Conservation (phyloP, 2,888 invertebrate genomes). For the Globia sparganii region DNA sequence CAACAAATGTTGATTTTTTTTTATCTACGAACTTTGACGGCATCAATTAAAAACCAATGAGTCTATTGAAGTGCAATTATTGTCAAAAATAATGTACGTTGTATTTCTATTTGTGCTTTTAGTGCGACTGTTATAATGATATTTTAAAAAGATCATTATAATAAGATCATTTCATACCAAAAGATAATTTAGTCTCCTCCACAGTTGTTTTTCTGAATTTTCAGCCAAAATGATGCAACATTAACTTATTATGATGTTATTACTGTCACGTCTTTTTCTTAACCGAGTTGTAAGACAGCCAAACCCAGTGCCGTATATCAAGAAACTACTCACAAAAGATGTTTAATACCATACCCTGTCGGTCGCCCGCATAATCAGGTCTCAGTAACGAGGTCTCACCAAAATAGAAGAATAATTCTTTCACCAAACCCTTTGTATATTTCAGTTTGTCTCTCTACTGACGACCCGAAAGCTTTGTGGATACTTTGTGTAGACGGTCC, state of each 20-base stretch:
- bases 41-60: neutral
- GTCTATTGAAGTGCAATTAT: neutral
- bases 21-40: neutral
- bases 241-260: neutral
- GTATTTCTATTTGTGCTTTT: neutral
- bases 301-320: conserved; percentile 29
- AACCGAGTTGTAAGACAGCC: neutral
- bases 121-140: neutral
- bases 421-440: conserved; percentile 72
- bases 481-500: conserved; percentile 64
- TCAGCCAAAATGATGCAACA: neutral
- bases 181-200: neutral
- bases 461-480: conserved; percentile 71
- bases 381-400: conserved; percentile 70
- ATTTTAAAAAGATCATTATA: neutral
- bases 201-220: neutral
- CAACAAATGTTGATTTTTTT: neutral
- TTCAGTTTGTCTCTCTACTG: conserved; percentile 63
- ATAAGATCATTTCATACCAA: too few relatives aligned
- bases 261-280: neutral
- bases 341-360: conserved; percentile 54
- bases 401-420: conserved; percentile 74
- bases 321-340: conserved; percentile 64
- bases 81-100: neutral
- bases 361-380: conserved; percentile 74